Evolutionary conservation across 92 coral and sea anemone species (phyloP), one percentile per base, ranked within the genome.

Genomic region (Epizoanthus illoricatus): DNA sequence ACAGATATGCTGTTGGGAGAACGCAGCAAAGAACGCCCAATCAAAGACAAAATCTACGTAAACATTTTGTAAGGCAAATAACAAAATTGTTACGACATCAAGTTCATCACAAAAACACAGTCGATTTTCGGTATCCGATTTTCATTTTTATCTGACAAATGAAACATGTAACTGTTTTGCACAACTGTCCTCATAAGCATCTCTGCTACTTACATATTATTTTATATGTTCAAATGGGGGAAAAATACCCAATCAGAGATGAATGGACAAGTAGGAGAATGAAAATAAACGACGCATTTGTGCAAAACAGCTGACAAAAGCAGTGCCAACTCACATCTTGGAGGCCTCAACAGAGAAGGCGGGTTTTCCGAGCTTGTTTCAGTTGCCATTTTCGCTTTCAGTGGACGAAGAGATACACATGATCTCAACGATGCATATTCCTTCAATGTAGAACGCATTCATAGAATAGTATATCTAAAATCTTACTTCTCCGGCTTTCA

Each of bases 341-440:
- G 82, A 4, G 82, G 82, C 60, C 82, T 78, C 11, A 78, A 40
- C 23, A 78, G 52, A 0, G 82, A 78, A 10, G 82, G 71, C 71
- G 82, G 82, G 33, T 63, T 63, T 41, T 78, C 82, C 33, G 57
- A 16, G 28, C 82, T 63, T 24, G 82, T 61, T 43, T 78, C 82
- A 64, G 82, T n/a, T 78, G 82, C 41, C 82, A 78, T 78, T 63
- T 63, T 62, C 82, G n/a, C 62, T 21, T 62, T 78, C 71, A 78
- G 66, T 0, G 33, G 59, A 47, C 20, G 56, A 71, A 20, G 59
- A 13, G 24, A 43, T 71, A 39, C 23, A 62, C 71, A 63, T 76
- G 71, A 62, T 49, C 18, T 47, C 71, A 78, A 59, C 13, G 2
- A 11, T 19, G 13, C 71, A 61, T 76, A 76, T 59, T 39, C 20